Evolutionary conservation across 2,888 invertebrate species (phyloP), one percentile per base, ranked within the genome.

Genomic region (Spatulosminthurus flaviceps): DNA sequence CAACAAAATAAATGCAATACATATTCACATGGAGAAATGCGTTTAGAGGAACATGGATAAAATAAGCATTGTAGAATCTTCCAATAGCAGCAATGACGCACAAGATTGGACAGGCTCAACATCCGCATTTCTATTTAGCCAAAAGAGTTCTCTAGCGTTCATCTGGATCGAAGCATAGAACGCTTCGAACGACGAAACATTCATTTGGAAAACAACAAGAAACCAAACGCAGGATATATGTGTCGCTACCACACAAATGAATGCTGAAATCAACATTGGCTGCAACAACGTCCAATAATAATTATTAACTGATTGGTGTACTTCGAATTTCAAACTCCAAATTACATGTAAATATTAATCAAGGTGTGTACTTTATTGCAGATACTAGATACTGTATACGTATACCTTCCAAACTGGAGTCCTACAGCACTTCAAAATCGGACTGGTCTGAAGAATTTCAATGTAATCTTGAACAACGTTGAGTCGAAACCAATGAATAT

Each of bases 381-480:
- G n/a, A n/a, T n/a, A n/a, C n/a, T n/a, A n/a, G n/a, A n/a, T n/a
- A n/a, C n/a, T n/a, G n/a, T n/a, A n/a, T n/a, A n/a, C n/a, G n/a
- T n/a, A n/a, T n/a, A 72, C 71, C 71, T 72, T 72, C 71, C 71
- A 72, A 2, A 19, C 13, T 43, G 71, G 71, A 1, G 42, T 24
- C 7, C 16, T 21, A 19, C 43, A 21, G 24, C 11, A 72, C 11
- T 42, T 21, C 2, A 72, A 16, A 2, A 72, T 19, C 11, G 43
- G 9, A 21, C 43, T 24, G 7, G 71, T 72, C 43, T 72, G 71
- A 16, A 72, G 2, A 0, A 42, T 4, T 22, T 24, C 42, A 9
- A 72, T 22, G 24, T 42, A 72, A 2, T n/a, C 9, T 24, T 24
- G 7, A 0, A 43, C 24, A 1, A 41, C 0, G 2, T 72, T 24